Base-by-base conservation (phyloP, 1,140 invertebrate species). In the Potamilus streckersoni region DNA sequence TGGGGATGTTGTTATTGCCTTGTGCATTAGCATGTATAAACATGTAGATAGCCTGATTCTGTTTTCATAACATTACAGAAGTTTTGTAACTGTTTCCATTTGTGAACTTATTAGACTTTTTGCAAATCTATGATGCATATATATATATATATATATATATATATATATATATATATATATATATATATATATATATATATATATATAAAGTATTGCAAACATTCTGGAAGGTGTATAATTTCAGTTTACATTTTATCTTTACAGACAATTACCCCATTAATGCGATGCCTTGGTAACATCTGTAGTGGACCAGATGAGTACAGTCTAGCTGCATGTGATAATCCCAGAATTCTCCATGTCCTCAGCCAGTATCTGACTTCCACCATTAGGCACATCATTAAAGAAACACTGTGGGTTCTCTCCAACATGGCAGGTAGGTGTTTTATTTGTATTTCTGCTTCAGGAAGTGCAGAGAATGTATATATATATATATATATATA, bases 391-490 rank as follows among this genome's bases (percentile, higher is more conserved):
- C 84, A 88, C 67, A 83, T 87, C 14, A 72, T 81, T 58, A 86
- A 84, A 59, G 87, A 89, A 80, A 85, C 84, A 58, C 74, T 89
- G 3, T 89, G 87, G 87, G 82, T 87, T 19, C 73, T 89, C 27
- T 87, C 86, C 59, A 89, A 89, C 69, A 83, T 89, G 73, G 83
- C 86, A 70, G 83, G 87, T 88, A 62, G 55, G n/a, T 17, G 13
- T 60, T n/a, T 55, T 16, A 19, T 49, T 23, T 63, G 19, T 16
- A 27, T 31, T 6, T 2, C 19, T 31, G 14, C n/a, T 23, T 19
- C 27, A 23, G n/a, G 62, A n/a, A 60, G 13, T 15, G 17, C 14
- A n/a, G n/a, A n/a, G n/a, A n/a, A n/a, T n/a, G n/a, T n/a, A n/a
- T n/a, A n/a, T n/a, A n/a, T n/a, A n/a, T 3, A 5, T 2, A 64